Percentiles rank a stretch among this genome's conserved stretches.
These are phyloP conservation scores for Calidris pugnax DNA, from an alignment of 2,113 vertebrate species.

Conservation along the genomic window DNA sequence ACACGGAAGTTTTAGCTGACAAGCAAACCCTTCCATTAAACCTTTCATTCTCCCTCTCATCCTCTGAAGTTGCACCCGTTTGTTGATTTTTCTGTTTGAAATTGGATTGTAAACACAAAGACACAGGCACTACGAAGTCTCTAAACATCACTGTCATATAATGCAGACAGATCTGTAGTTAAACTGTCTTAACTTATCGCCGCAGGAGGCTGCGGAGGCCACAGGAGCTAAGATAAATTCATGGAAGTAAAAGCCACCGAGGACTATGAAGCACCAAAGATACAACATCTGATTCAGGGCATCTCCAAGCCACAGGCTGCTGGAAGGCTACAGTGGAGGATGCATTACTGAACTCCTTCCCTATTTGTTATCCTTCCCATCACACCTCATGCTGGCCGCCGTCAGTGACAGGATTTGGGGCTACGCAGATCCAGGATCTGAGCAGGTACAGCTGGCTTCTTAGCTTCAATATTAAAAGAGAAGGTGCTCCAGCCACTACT, in stretches of 20 bases:
- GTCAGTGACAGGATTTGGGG: neutral
- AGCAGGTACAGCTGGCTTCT: neutral
- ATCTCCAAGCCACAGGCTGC: neutral
- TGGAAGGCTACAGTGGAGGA: neutral
- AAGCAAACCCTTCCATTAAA: neutral
- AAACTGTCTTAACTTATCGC: neutral
- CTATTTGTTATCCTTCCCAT: neutral
- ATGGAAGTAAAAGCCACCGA: neutral
- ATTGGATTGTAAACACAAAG: neutral
- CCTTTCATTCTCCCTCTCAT: neutral
- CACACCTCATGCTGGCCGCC: neutral
- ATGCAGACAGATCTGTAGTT: neutral
- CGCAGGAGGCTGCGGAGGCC: neutral
- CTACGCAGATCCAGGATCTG: neutral
- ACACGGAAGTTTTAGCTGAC: neutral
- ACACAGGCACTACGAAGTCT: neutral
- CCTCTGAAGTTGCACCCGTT: neutral
- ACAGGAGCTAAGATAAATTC: neutral
- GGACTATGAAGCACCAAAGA: neutral
- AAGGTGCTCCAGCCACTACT: neutral
- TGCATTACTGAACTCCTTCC: fast-evolving
- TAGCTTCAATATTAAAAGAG: neutral
- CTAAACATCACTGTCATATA: neutral
- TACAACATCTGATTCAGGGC: neutral
- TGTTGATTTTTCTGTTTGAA: neutral